These are phyloP conservation scores for Tetramorium alpestre DNA, from an alignment of 1,140 invertebrate species.

Conservation along the genomic window DNA sequence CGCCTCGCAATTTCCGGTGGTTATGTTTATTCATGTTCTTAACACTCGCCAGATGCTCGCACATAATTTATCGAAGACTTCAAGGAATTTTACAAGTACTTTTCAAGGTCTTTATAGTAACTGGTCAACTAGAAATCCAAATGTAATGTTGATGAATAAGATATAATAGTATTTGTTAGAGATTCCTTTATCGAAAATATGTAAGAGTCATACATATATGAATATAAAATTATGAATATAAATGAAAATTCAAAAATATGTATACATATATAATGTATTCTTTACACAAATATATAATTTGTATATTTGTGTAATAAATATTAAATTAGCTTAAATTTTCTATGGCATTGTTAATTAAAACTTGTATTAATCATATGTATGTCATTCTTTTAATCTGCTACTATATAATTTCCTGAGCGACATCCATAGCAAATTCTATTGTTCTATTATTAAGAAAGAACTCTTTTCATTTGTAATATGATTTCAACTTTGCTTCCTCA, in stretches of 20 bases:
- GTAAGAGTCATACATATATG: too few relatives aligned
- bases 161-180: background rate
- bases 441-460: background rate
- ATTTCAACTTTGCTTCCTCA: background rate
- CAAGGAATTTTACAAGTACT: slow-evolving; percentile 1
- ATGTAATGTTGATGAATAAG: background rate
- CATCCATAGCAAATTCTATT: background rate
- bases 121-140: background rate
- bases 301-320: background rate
- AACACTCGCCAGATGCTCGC: slow-evolving; percentile 53
- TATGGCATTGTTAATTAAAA: background rate
- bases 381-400: background rate
- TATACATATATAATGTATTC: too few relatives aligned
- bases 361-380: background rate
- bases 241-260: too few relatives aligned
- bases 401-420: background rate
- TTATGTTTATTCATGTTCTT: slow-evolving; percentile 42
- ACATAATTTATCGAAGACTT: slow-evolving; percentile 50
- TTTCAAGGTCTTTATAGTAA: background rate
- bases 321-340: background rate
- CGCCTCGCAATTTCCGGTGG: slow-evolving; percentile 15
- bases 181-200: background rate
- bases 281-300: too few relatives aligned
- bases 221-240: background rate
- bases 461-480: background rate